These are phyloP conservation scores for Euglossa dilemma DNA, from an alignment of 1,140 invertebrate species.

Conservation along the genomic window DNA sequence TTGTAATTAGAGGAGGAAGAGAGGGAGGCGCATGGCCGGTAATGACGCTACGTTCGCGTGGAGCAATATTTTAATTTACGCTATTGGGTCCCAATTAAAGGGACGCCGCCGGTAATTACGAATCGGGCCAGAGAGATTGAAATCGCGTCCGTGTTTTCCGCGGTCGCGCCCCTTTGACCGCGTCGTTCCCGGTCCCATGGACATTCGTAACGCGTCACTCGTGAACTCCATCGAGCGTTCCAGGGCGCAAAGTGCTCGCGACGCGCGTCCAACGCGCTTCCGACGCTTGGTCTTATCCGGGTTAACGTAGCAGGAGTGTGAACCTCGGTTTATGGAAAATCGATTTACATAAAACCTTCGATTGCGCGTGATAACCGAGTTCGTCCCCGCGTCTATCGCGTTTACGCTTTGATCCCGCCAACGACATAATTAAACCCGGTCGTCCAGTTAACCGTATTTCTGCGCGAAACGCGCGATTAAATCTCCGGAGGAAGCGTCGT, in stretches of 20 bases:
- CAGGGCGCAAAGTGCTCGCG: neutral
- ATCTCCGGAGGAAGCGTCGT: too few species aligned
- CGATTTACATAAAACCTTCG: slow-evolving; percentile 58
- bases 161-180: neutral
- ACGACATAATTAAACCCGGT: slow-evolving; percentile 59
- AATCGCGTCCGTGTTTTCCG: neutral
- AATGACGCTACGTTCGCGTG: slow-evolving; percentile 3
- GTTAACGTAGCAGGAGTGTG: slow-evolving; percentile 46
- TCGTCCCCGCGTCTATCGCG: slow-evolving; percentile 40
- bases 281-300: slow-evolving; percentile 21
- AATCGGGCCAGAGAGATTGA: slow-evolving; percentile 13
- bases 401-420: slow-evolving; percentile 58
- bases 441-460: slow-evolving; percentile 53
- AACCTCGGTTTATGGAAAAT: slow-evolving; percentile 55
- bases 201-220: neutral
- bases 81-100: slow-evolving; percentile 32
- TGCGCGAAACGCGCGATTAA: slow-evolving; percentile 59
- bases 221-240: neutral
- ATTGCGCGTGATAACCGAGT: slow-evolving; percentile 29
- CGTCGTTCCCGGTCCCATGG: too few species aligned
- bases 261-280: neutral
- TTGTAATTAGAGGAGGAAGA: slow-evolving; percentile 24
- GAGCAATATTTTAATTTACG: slow-evolving; percentile 38
- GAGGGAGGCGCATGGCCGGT: neutral
- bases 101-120: slow-evolving; percentile 22